Conservation (phyloP, 2,113 vertebrate genomes). For the Pachyramphus minor region DNA sequence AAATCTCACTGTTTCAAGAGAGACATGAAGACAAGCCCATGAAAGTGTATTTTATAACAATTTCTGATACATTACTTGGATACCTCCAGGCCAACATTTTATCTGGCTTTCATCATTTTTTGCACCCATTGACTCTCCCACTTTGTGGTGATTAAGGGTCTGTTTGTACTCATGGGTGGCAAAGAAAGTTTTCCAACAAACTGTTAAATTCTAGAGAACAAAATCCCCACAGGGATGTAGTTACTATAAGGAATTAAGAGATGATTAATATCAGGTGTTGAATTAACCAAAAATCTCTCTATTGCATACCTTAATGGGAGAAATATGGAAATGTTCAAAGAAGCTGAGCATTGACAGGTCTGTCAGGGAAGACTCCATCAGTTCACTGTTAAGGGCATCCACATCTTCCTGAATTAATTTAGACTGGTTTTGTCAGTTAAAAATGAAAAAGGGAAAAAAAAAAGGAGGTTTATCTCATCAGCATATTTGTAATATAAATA, state of each 20-base stretch:
- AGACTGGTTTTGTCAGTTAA: slow-evolving; percentile 64
- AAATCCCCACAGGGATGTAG: neutral
- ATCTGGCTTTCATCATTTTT: neutral
- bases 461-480: neutral
- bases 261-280: neutral
- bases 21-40: neutral
- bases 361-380: slow-evolving; percentile 85
- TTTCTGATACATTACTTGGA: neutral
- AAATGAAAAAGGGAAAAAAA: neutral
- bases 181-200: slow-evolving; percentile 27
- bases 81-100: neutral
- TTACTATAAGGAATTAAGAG: neutral
- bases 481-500: neutral
- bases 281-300: neutral
- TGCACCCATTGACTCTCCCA: neutral
- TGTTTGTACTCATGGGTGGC: neutral
- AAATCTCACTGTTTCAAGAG: neutral
- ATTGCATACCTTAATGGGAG: slow-evolving; percentile 88
- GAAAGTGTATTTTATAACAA: neutral
- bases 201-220: neutral
- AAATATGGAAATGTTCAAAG: slow-evolving; percentile 97
- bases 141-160: neutral
- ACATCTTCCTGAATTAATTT: slow-evolving; percentile 85
- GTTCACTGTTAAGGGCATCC: slow-evolving; percentile 81
- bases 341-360: slow-evolving; percentile 88